phyloP scores from a whole-genome alignment of 2,888 invertebrate species.

The Sarcophaga subvicina region DNA sequence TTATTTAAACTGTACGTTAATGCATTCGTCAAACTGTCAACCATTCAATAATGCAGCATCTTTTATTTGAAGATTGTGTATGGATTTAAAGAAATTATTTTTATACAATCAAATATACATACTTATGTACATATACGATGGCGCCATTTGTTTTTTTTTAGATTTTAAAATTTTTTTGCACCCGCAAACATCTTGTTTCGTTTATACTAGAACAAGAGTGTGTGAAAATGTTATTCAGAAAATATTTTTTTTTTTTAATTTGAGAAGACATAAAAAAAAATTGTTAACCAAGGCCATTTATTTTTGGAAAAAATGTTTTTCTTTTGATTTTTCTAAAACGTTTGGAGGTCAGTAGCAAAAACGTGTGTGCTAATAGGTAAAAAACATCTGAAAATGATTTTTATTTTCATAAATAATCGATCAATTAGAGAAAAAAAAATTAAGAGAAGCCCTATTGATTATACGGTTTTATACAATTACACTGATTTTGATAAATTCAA shows the following conservation, averaged over 20 bases:
- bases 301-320: constrained; percentile 40
- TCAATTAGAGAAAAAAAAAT: neutral
- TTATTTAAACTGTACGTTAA: too few relatives aligned
- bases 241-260: neutral
- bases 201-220: neutral
- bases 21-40: too few relatives aligned
- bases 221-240: neutral
- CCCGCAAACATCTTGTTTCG: neutral
- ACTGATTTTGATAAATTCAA: too few relatives aligned
- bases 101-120: too few relatives aligned
- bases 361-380: neutral
- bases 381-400: neutral
- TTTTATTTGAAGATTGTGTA: too few relatives aligned
- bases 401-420: neutral
- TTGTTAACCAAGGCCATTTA: constrained; percentile 77
- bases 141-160: too few relatives aligned
- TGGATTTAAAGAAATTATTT: too few relatives aligned
- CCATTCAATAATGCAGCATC: too few relatives aligned
- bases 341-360: constrained; percentile 58
- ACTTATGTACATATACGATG: too few relatives aligned
- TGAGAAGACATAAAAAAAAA: neutral
- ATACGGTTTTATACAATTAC: too few relatives aligned
- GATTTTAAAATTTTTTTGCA: neutral
- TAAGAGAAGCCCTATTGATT: neutral
- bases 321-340: constrained; percentile 13